Base-by-base conservation (phyloP, 2,888 invertebrate genomes). In the Papilio elwesi region DNA sequence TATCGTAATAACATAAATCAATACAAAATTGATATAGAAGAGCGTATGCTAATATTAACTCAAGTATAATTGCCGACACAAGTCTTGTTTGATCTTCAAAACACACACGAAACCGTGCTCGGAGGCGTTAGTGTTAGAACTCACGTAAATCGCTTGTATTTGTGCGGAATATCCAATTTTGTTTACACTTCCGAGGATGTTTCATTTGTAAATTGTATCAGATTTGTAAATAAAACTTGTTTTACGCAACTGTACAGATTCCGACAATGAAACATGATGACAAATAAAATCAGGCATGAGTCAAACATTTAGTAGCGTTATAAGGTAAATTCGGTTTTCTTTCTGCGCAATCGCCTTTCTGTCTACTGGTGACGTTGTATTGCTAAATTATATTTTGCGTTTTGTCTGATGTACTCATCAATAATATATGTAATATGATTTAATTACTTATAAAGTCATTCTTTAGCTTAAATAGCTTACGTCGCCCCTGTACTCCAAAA, bases 1-100 rank as follows among this genome's bases (percentile, higher is more conserved):
- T 36, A 57, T 12, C 16, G 26, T 55, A 55, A 55, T 26, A 57
- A 7, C 36, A 57, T 57, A 26, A 36, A 13, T 26, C 26, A 4
- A 26, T 26, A 26, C 26, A 59, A 59, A 59, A 59, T 59, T 59
- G 36, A 59, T 59, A 59, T 59, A 36, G 57, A n/a, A 38, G 12
- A 12, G 55, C 53, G 26, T 2, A 69, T 13, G n/a, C 43, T 43
- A 69, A 62, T 52, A 36, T 52, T 69, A 52, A 51, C 69, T 52
- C 38, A 63, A 63, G 62, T 69, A 62, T 69, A 69, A 63, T 68
- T 68, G 68, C 68, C 62, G 38, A 69, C 69, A 69, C 51, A 51
- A 62, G 69, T 69, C 69, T 69, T 69, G 43, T 69, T 69, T 69
- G 62, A 62, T 52, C 69, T 38, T 62, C 62, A 69, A 62, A 69